A percentile compares a stretch with the other conserved stretches of the same genome.
Evolutionary conservation across 2,797 vertebrate species (phyloP).

Genomic region (Galago senegalensis): DNA sequence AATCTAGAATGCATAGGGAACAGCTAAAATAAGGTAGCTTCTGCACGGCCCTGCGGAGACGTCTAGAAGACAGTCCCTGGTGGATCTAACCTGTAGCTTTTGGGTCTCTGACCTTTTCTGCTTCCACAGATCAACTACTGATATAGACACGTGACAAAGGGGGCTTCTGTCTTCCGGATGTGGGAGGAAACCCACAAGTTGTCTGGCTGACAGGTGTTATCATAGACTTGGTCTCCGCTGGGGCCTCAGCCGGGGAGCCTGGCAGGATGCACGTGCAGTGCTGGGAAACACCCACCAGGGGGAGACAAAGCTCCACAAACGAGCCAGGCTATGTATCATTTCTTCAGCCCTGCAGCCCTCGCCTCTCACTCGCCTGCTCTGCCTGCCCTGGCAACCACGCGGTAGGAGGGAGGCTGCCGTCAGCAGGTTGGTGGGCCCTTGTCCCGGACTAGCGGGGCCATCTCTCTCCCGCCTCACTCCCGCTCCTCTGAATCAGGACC

Average conservation of each 20-base stretch:
- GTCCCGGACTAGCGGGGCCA: not conserved
- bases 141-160: not conserved
- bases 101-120: accelerated
- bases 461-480: not conserved
- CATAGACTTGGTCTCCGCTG: accelerated
- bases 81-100: accelerated
- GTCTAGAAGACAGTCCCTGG: not conserved
- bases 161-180: accelerated
- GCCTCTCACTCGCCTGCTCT: accelerated
- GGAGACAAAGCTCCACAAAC: constrained; percentile 84
- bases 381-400: not conserved
- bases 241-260: not conserved
- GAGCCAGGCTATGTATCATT: accelerated
- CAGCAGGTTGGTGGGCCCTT: not conserved
- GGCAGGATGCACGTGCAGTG: constrained; percentile 54
- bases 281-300: constrained; percentile 75
- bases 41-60: not conserved
- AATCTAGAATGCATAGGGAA: accelerated
- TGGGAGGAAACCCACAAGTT: not conserved
- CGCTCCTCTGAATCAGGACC: no score
- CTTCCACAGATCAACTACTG: not conserved
- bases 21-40: not conserved
- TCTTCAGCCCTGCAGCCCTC: no score
- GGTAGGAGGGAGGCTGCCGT: no score
- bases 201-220: not conserved